Base-by-base conservation (phyloP, 2,113 vertebrate species). In the Pogonocichla stellata region DNA sequence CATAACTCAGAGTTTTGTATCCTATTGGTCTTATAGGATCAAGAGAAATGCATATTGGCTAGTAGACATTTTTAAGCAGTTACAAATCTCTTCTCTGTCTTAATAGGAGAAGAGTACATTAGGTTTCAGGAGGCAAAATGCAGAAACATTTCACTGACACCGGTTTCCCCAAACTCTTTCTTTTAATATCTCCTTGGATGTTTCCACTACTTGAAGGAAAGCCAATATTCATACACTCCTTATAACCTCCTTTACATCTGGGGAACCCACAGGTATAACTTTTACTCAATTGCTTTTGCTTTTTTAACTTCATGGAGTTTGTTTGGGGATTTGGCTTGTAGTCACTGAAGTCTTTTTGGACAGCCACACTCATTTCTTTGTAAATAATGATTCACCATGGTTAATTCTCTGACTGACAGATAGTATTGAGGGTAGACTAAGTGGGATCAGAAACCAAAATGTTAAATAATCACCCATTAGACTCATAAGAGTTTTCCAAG, bases 381-480 rank as follows among this genome's bases (percentile, higher is more conserved):
- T 82, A 94, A 94, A 91, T 54, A 88, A n/a, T 88, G 85, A 90
- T 38, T 95, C 75, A 71, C n/a, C 14, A 7, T 61, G 40, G 38
- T 84, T 92, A 62, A 85, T 80, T 77, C 19, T 82, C 60, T 83
- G 33, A 58, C 60, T 93, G 82, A 36, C 51, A 74, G 81, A 54
- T 7, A 38, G 18, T 23, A 61, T 29, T 94, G 78, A 56, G 26
- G 73, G 19, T 36, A 80, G 62, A 24, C 38, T 51, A 70, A 78
- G 70, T 58, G 51, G 26, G 8, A 90, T 91, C 42, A 73, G 47
- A 80, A 94, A 88, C 25, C 33, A 83, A 88, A 51, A 70, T 65
- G 31, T 67, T 83, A 90, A 94, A 85, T 66, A 77, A 82, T 24
- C 28, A 80, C 47, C 17, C 25, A 40, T 10, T 47, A 31, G 28